Percentiles rank a stretch among this genome's conserved stretches.
These are phyloP conservation scores for Episyrphus balteatus DNA, from an alignment of 1,140 invertebrate species.

Conservation along the genomic window DNA sequence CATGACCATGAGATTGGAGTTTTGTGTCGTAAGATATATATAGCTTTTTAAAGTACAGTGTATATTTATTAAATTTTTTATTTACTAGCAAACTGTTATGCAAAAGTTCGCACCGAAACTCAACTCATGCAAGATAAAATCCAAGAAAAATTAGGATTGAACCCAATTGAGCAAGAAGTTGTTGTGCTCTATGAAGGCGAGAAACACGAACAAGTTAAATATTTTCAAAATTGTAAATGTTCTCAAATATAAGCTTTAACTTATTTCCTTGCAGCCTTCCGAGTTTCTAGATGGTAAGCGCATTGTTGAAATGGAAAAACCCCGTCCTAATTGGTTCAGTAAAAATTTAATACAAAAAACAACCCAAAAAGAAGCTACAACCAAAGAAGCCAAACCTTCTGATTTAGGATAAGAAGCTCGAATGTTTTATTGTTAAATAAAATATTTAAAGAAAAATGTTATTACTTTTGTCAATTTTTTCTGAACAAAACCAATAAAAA, in stretches of 20 bases:
- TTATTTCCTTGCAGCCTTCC: too few species aligned
- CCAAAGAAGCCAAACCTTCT: slow-evolving; percentile 58
- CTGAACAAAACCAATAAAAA: too few species aligned
- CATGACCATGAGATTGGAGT: slow-evolving; percentile 61
- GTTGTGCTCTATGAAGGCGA: slow-evolving; percentile 75
- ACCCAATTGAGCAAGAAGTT: slow-evolving; percentile 71
- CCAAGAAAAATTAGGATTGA: slow-evolving; percentile 51
- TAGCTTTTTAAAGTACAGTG: neutral
- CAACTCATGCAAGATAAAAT: slow-evolving; percentile 64
- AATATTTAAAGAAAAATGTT: neutral
- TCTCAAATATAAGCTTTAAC: slow-evolving; percentile 5
- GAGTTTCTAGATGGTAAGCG: slow-evolving; percentile 50
- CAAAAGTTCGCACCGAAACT: slow-evolving; percentile 67
- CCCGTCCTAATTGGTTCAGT: slow-evolving; percentile 65
- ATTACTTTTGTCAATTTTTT: neutral
- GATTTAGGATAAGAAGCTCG: slow-evolving; percentile 47
- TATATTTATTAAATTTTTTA: neutral
- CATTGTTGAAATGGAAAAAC: slow-evolving; percentile 62
- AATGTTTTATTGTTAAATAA: neutral
- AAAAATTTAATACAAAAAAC: slow-evolving; percentile 69
- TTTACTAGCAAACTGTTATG: slow-evolving; percentile 63
- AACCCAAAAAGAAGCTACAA: slow-evolving; percentile 51
- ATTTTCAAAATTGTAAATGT: neutral
- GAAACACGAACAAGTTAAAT: slow-evolving; percentile 41
- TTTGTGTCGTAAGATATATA: slow-evolving; percentile 61